phyloP scores from a whole-genome alignment of 2,888 invertebrate genomes.

The Mythimna lalbum region DNA sequence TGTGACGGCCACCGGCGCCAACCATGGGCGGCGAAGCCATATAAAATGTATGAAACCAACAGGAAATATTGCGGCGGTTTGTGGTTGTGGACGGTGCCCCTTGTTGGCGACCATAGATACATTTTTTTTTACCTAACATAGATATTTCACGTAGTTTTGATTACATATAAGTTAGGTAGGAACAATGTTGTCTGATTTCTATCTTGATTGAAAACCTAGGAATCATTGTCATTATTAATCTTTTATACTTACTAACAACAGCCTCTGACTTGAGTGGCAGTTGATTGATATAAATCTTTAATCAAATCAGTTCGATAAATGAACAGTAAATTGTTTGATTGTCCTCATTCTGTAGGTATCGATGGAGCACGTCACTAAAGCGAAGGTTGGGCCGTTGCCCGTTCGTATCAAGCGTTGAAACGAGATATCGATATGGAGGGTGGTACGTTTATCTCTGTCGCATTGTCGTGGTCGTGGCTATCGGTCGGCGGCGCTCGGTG shows the following conservation, averaged over 20 bases:
- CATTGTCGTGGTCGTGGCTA: conserved; percentile 40
- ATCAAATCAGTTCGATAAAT: conserved; percentile 66
- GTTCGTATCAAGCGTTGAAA: conserved; percentile 44
- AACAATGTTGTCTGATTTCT: conserved; percentile 16
- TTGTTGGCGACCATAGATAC: too few species aligned
- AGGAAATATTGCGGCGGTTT: too few species aligned
- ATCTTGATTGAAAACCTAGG: conserved; percentile 25
- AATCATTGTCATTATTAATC: conserved; percentile 33
- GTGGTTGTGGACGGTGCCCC: not conserved
- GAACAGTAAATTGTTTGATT: conserved; percentile 65
- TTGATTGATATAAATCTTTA: conserved; percentile 59
- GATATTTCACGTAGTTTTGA: not conserved
- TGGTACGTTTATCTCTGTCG: conserved; percentile 52
- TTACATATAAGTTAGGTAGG: not conserved
- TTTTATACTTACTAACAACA: conserved; percentile 16
- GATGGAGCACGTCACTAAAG: conserved; percentile 29
- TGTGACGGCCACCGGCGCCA: too few species aligned
- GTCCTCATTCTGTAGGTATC: conserved; percentile 65
- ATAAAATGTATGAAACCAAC: too few species aligned
- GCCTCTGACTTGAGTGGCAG: conserved; percentile 33
- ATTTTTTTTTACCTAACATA: not conserved
- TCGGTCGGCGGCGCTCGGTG: conserved; percentile 20
- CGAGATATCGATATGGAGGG: conserved; percentile 51
- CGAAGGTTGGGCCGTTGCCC: conserved; percentile 50
- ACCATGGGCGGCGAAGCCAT: too few species aligned